These are phyloP conservation scores for Hypena proboscidalis DNA, from an alignment of 2,888 invertebrate genomes.

Conservation along the genomic window DNA sequence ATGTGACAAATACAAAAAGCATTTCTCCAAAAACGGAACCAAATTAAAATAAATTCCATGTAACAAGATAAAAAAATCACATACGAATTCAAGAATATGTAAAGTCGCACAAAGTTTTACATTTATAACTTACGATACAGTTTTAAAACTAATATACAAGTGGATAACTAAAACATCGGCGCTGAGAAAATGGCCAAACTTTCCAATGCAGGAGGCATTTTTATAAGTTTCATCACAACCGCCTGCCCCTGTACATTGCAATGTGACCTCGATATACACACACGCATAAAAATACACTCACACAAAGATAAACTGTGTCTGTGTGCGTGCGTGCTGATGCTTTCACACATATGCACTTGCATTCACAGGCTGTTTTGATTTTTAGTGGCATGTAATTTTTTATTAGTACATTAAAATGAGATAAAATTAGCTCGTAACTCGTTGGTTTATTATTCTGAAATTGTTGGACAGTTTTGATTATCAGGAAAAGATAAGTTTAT, in stretches of 20 bases:
- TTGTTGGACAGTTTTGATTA: conserved; percentile 30
- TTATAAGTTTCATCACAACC: conserved; percentile 63
- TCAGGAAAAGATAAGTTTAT: conserved; percentile 32
- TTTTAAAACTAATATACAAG: conserved; percentile 37
- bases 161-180: conserved; percentile 32
- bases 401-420: conserved; percentile 41
- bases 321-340: conserved; percentile 55
- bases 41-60: no score
- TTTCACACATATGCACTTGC: conserved; percentile 51
- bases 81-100: no score
- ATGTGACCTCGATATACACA: conserved; percentile 79
- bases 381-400: conserved; percentile 36
- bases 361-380: conserved; percentile 59
- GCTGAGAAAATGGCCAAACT: conserved; percentile 47
- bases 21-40: no score
- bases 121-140: conserved; percentile 11
- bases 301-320: conserved; percentile 34
- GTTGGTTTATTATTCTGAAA: conserved; percentile 44
- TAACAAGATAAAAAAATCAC: no score
- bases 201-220: conserved; percentile 62
- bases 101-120: background rate
- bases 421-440: conserved; percentile 43
- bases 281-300: conserved; percentile 47
- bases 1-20: no score
- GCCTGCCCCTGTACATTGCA: conserved; percentile 62